phyloP scores from a whole-genome alignment of 1,140 invertebrate genomes.

The Procambarus virginalis region DNA sequence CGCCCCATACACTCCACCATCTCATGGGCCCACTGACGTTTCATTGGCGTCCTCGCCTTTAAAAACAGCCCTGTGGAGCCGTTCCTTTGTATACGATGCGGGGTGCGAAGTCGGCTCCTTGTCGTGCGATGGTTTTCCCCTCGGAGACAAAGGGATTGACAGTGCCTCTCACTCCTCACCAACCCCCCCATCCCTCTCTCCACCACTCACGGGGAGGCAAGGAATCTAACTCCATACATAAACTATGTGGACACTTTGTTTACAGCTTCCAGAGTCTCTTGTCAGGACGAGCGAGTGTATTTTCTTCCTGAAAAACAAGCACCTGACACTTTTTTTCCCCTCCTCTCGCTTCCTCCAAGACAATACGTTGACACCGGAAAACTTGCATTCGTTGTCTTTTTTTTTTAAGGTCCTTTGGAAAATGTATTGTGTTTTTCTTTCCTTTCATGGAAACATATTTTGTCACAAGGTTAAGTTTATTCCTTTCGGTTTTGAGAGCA shows the following conservation, averaged over 20 bases:
- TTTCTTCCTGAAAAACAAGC: background rate
- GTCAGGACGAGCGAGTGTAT: background rate
- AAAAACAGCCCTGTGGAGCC: background rate
- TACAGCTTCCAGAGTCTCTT: background rate
- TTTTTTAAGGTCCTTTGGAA: background rate
- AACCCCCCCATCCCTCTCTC: no score
- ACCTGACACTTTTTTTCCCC: background rate
- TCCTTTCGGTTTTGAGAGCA: no score
- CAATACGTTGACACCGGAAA: background rate
- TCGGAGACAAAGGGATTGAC: background rate
- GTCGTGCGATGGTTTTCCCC: background rate
- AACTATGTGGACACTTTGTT: background rate
- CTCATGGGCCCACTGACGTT: background rate
- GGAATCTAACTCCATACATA: background rate
- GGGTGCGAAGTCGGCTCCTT: background rate
- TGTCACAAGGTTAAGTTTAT: no score
- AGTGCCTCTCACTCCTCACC: background rate
- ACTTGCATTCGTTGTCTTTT: background rate
- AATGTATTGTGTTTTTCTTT: background rate
- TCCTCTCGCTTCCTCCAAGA: background rate
- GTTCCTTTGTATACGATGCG: background rate
- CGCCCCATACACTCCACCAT: background rate
- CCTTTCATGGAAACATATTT: no score
- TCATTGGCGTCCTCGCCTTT: background rate
- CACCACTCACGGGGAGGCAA: background rate